Base-by-base conservation (phyloP, 2,888 invertebrate species). In the Tipula unca region DNA sequence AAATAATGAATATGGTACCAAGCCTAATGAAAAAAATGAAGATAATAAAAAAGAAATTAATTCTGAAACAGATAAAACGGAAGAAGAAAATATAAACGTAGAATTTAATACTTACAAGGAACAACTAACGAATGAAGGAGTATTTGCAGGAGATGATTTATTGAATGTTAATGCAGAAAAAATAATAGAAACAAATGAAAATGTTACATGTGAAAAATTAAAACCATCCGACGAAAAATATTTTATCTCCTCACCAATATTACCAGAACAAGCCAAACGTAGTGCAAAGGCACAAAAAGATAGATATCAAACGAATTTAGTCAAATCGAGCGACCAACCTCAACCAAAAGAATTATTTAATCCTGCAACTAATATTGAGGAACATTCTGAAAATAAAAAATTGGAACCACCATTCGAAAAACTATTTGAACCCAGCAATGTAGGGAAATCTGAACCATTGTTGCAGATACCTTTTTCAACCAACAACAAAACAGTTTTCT, bases 201-300 rank as follows among this genome's bases (percentile, higher is more conserved):
- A 88, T 85, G 87, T 87, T 14, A 87, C 88, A 13, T 6, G 48
- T 13, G 82, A 39, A 25, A 54, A 85, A 14, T 48, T 85, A 10
- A 89, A 88, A 29, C 89, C 90, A 86, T 90, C 90, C 14, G 91
- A 91, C 87, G 90, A 89, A 17, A 90, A 90, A 86, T 85, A 90
- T 32, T 86, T 90, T 86, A 89, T 89, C 1, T 54, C 84, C 3
- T 85, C 85, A 3, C 85, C 86, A 35, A 86, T 86, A 25, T 82
- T 35, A 35, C 48, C 82, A 36, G 82, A 85, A 13, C 85, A 86
- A 85, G 86, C 86, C 8, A 39, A 86, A 84, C 82, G 85, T 25
- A 86, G 86, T 82, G 86, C 85, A 86, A 6, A 84, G 85, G 42
- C 87, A 0, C 87, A 87, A 85, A 87, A 32, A 20, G 84, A 84